Evolutionary conservation across 2,113 vertebrate species (phyloP).

Genomic region (Nanorana parkeri): DNA sequence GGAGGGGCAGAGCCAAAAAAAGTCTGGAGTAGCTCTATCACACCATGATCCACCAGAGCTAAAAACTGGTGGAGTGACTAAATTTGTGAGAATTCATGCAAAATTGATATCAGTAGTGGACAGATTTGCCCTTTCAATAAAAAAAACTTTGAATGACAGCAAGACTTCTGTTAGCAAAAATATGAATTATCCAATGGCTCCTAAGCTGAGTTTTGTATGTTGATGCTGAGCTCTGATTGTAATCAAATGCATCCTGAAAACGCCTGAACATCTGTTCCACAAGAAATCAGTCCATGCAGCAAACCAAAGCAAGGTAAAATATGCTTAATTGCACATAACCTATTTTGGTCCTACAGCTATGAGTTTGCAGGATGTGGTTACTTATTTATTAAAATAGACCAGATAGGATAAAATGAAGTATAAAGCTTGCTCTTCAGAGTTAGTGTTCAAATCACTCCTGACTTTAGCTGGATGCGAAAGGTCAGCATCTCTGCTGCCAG

Average conservation of each 20-base stretch:
- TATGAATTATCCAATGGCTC: not conserved
- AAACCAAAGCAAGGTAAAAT: slow-evolving; percentile 36
- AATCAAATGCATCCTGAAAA: slow-evolving; percentile 20
- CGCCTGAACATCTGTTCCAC: slow-evolving; percentile 17
- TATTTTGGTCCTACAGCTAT: slow-evolving; percentile 17
- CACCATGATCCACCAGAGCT: too few species aligned
- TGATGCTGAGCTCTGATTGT: slow-evolving; percentile 1
- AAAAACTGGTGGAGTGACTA: too few species aligned
- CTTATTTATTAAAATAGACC: slow-evolving; percentile 28
- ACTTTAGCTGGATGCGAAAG: slow-evolving; percentile 18
- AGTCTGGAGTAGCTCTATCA: too few species aligned
- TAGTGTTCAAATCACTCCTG: slow-evolving; percentile 26
- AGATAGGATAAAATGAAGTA: slow-evolving; percentile 19
- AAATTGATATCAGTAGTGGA: too few species aligned
- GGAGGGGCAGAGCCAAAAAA: too few species aligned
- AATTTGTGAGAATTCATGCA: too few species aligned
- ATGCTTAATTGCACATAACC: slow-evolving; percentile 43
- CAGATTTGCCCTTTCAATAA: too few species aligned
- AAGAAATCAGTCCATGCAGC: slow-evolving; percentile 9
- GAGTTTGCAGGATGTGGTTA: slow-evolving; percentile 24
- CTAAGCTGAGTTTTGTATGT: not conserved
- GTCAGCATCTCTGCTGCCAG: slow-evolving; percentile 14
- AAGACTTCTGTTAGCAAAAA: not conserved
- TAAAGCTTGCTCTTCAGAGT: slow-evolving; percentile 14
- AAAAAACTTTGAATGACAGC: too few species aligned